A percentile compares a stretch with the other conserved stretches of the same genome.
phyloP scores from a whole-genome alignment of 2,113 vertebrate genomes.

The Scortum barcoo region DNA sequence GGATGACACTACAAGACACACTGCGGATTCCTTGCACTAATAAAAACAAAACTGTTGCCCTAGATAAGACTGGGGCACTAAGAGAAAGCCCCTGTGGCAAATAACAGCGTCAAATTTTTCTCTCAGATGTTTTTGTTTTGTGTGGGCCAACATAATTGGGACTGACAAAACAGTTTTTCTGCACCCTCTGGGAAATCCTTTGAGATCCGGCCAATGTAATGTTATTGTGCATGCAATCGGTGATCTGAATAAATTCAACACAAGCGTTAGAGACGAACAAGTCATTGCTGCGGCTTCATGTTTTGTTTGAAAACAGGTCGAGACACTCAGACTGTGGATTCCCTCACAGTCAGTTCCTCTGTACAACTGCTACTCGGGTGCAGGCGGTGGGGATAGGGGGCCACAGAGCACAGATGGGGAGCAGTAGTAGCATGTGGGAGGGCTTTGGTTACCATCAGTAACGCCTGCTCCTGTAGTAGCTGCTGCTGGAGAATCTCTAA shows the following conservation, averaged over 20 bases:
- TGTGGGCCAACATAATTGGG: constrained; percentile 13
- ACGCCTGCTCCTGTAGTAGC: constrained; percentile 97
- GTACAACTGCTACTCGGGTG: constrained; percentile 32
- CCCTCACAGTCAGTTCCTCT: constrained; percentile 20
- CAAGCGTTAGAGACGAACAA: constrained; percentile 12
- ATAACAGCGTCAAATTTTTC: constrained; percentile 38
- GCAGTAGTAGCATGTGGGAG: constrained; percentile 32
- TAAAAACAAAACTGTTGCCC: neutral
- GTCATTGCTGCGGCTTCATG: neutral
- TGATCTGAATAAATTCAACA: constrained; percentile 29
- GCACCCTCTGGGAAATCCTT: constrained; percentile 38
- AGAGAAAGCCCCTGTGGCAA: constrained; percentile 29
- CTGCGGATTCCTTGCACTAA: neutral
- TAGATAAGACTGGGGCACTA: neutral
- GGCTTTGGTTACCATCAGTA: constrained; percentile 95
- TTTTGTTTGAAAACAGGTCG: constrained; percentile 13
- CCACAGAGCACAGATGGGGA: constrained; percentile 61
- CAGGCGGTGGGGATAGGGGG: constrained; percentile 63
- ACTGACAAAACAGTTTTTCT: constrained; percentile 33
- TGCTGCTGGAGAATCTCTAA: constrained; percentile 99
- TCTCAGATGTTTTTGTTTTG: constrained; percentile 8
- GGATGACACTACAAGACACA: neutral
- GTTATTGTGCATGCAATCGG: constrained; percentile 44
- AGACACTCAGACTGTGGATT: constrained; percentile 35
- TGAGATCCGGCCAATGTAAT: constrained; percentile 60